Evolutionary conservation across 2,797 vertebrate genomes (phyloP).

Genomic region (Lepus oiostolus): DNA sequence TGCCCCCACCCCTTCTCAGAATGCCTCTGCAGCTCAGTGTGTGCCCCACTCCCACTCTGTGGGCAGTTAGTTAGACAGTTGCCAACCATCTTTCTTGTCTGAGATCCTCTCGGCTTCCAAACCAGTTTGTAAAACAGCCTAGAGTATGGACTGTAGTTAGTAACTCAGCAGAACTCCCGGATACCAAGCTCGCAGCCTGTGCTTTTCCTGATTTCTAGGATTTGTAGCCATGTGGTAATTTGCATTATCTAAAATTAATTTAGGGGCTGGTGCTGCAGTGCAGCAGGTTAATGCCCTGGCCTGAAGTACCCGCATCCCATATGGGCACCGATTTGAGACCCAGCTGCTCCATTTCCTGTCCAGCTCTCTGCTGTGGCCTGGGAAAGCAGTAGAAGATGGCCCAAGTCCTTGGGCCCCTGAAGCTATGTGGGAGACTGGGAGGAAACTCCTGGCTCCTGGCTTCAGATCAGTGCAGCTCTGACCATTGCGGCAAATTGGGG

Average conservation of each 20-base stretch:
- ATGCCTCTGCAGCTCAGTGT: not conserved
- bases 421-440: no score
- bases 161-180: not conserved
- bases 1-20: not conserved
- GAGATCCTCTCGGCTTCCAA: not conserved
- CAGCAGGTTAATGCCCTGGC: no score
- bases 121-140: not conserved
- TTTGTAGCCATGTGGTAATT: not conserved
- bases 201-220: not conserved
- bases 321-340: no score
- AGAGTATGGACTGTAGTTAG: not conserved
- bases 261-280: not conserved
- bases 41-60: not conserved
- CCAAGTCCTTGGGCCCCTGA: no score
- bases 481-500: no score
- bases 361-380: no score
- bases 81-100: not conserved
- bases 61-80: not conserved
- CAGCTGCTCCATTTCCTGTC: no score
- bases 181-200: accelerated
- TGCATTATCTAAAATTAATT: not conserved
- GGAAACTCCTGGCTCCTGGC: no score
- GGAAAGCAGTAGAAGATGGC: no score
- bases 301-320: no score
- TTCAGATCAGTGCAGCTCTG: no score